Percentiles rank a stretch among this genome's conserved stretches.
phyloP scores from a whole-genome alignment of 2,113 vertebrate species.

The Trichechus manatus region DNA sequence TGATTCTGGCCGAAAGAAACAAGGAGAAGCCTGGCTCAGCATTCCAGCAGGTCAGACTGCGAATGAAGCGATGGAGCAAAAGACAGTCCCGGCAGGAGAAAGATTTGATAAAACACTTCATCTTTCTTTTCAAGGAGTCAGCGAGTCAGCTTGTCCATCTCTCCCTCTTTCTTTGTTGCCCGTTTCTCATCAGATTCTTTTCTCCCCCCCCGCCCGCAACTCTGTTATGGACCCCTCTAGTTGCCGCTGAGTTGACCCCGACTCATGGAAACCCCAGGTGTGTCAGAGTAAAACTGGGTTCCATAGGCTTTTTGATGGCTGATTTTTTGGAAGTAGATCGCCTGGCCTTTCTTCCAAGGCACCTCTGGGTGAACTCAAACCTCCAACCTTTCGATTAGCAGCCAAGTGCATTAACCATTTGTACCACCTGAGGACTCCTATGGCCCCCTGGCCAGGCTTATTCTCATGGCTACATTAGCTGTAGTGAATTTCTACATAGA shows the following conservation, averaged over 20 bases:
- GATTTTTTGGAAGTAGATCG: neutral
- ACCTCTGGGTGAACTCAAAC: neutral
- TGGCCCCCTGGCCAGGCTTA: neutral
- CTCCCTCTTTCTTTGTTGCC: rapidly evolving
- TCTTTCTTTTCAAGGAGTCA: neutral
- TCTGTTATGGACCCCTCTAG: neutral
- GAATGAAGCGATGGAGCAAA: neutral
- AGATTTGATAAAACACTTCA: neutral
- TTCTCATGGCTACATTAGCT: neutral
- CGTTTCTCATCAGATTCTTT: neutral
- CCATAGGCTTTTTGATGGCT: neutral
- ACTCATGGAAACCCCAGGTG: neutral
- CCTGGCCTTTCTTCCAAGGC: neutral
- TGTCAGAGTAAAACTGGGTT: neutral
- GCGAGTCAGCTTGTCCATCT: neutral
- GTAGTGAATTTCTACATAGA: neutral
- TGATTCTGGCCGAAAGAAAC: neutral
- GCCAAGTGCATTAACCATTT: neutral
- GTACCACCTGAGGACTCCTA: neutral
- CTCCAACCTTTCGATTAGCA: neutral
- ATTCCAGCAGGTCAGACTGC: neutral
- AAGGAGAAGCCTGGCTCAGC: neutral
- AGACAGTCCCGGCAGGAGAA: neutral
- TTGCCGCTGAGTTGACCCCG: neutral
- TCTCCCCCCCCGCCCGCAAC: neutral